These are phyloP conservation scores for Hydrozoanthus tunicans DNA, from an alignment of 64 coral and sea anemone genomes.

Conservation along the genomic window DNA sequence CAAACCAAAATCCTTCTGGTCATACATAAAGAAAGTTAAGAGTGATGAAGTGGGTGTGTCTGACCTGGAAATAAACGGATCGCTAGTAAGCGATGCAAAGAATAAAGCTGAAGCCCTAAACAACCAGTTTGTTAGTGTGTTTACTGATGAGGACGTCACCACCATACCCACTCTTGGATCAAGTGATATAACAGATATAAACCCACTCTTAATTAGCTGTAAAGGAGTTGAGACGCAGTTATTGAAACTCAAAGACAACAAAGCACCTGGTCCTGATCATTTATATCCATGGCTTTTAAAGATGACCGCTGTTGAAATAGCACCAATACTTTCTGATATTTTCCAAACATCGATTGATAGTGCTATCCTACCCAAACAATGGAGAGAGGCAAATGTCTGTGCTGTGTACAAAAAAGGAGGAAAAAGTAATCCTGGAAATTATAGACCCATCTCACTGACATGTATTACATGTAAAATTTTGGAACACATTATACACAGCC, in stretches of 20 bases:
- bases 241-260: conserved; percentile 22
- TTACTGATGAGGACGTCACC: conserved; percentile 62
- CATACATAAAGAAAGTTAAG: conserved; percentile 1
- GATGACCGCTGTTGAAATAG: conserved; percentile 37
- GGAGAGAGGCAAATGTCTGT: conserved; percentile 56
- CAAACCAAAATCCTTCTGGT: too few relatives aligned
- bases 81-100: conserved; percentile 44
- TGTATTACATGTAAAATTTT: conserved; percentile 62
- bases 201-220: conserved; percentile 35
- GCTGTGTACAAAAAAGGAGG: conserved; percentile 60
- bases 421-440: conserved; percentile 53
- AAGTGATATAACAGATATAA: conserved; percentile 37
- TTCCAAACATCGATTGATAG: conserved; percentile 43
- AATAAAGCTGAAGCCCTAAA: conserved; percentile 61
- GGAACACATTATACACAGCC: conserved; percentile 30
- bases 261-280: conserved; percentile 20
- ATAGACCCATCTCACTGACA: conserved; percentile 60
- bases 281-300: conserved; percentile 22
- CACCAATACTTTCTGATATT: conserved; percentile 35
- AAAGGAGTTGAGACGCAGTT: conserved; percentile 47
- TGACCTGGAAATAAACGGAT: conserved; percentile 56
- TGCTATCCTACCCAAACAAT: conserved; percentile 37
- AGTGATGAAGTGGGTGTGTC: conserved; percentile 64
- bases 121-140: conserved; percentile 57
- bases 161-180: conserved; percentile 50